Evolutionary conservation across 2,797 vertebrate species (phyloP).

Genomic region (Oryzias sinensis): DNA sequence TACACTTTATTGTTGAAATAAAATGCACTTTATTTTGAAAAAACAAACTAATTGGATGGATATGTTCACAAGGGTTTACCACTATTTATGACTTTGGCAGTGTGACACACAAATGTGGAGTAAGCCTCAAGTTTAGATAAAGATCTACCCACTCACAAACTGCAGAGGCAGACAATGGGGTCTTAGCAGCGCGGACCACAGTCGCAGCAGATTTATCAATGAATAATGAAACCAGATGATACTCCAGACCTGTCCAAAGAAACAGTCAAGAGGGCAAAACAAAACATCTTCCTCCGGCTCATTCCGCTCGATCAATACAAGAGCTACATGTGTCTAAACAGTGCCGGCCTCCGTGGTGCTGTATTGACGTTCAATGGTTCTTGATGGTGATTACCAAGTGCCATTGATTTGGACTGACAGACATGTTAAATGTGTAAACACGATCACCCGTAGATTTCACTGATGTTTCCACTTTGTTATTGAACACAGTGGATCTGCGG

Average conservation of each 20-base stretch:
- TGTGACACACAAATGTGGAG: background rate
- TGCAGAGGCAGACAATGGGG: conserved; percentile 13
- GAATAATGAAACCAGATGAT: conserved; percentile 60
- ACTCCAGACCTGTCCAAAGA: conserved; percentile 45
- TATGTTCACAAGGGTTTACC: conserved; percentile 13
- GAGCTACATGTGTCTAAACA: conserved; percentile 60
- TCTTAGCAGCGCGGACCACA: conserved; percentile 28
- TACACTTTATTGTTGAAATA: conserved; percentile 39
- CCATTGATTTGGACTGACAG: conserved; percentile 67
- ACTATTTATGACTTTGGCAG: conserved; percentile 8
- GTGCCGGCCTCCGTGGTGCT: conserved; percentile 42
- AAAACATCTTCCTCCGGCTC: conserved; percentile 60
- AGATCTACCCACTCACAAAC: conserved; percentile 5
- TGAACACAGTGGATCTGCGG: conserved; percentile 41
- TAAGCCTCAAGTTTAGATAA: background rate
- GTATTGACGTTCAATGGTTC: conserved; percentile 63
- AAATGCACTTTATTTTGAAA: conserved; percentile 30
- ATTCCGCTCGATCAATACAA: conserved; percentile 57
- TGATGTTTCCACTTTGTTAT: conserved; percentile 33
- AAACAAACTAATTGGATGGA: conserved; percentile 4
- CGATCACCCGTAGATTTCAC: conserved; percentile 47
- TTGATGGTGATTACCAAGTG: conserved; percentile 54
- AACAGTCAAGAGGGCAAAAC: conserved; percentile 56
- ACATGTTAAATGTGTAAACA: conserved; percentile 47
- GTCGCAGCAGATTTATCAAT: conserved; percentile 41